Base-by-base conservation (phyloP, 1,140 invertebrate genomes). In the Phocides pigmalion region DNA sequence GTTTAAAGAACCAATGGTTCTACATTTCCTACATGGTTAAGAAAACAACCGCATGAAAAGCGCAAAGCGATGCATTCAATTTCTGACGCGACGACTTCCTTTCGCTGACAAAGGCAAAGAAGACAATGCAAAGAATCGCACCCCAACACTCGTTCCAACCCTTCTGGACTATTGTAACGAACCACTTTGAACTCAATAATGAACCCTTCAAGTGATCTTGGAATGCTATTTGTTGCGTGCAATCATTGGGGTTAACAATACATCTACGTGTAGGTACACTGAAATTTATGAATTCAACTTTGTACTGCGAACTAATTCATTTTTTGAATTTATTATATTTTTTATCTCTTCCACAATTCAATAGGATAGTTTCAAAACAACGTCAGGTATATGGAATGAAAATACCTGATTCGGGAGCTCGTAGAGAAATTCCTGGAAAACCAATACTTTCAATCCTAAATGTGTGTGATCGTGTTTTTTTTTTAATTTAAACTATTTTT, bases 101-200 rank as follows among this genome's bases (percentile, higher is more conserved):
- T 61, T 47, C 11, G 28, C 56, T 49, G 56, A 61, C 42, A 49
- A 61, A 61, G 39, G 56, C 44, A 17, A 61, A 20, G 56, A 47
- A 61, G 56, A 61, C 56, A 61, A 61, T 47, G 44, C 51, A 61
- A 49, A 61, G 56, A 61, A 61, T 22, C 51, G 35, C 56, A 20
- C 56, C 46, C 56, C 15, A 49, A 47, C 56, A 61, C 56, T 61
- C 42, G 49, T 44, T 61, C 11, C 49, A 61, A 61, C 42, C 42
- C 56, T 61, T 54, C 51, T 61, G 56, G 44, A 49, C 56, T 37
- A 61, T 61, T 61, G 56, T 61, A 61, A 61, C 56, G 56, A 61
- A 61, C 56, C 56, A 61, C 42, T 61, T 6, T 11, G 17, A 37
- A 28, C 56, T 61, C 56, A 47, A 61, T 61, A 47, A 61, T 61